These are phyloP conservation scores for Orussus abietinus DNA, from an alignment of 1,140 invertebrate species.

Conservation along the genomic window DNA sequence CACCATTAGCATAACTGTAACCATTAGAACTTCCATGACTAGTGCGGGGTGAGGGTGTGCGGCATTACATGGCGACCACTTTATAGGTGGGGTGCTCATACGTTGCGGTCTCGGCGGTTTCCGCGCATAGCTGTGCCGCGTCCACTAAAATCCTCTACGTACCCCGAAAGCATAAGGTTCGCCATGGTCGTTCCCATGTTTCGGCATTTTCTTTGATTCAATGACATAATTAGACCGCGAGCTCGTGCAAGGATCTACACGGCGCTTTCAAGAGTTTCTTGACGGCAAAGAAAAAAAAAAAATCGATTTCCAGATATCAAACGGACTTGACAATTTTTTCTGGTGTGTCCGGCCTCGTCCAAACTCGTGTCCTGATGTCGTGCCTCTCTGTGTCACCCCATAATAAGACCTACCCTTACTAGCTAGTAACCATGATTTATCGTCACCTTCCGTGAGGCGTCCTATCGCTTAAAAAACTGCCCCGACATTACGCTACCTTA, in stretches of 20 bases:
- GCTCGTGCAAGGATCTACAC: too few relatives aligned
- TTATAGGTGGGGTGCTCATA: constrained; percentile 21
- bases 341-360: too few relatives aligned
- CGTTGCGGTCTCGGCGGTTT: constrained; percentile 20
- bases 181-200: background rate
- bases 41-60: constrained; percentile 12
- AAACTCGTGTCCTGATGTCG: constrained; percentile 14
- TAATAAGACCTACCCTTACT: constrained; percentile 20
- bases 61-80: constrained; percentile 17
- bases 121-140: constrained; percentile 15
- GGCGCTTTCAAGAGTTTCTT: too few relatives aligned
- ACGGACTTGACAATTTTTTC: background rate
- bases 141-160: constrained; percentile 25
- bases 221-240: too few relatives aligned
- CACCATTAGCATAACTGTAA: constrained; percentile 20
- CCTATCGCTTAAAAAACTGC: constrained; percentile 19
- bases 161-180: too few relatives aligned
- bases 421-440: constrained; percentile 25
- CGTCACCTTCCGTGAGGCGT: constrained; percentile 21
- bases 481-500: too few relatives aligned
- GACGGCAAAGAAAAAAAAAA: too few relatives aligned
- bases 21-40: constrained; percentile 15
- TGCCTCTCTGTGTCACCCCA: constrained; percentile 27
- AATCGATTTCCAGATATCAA: too few relatives aligned
- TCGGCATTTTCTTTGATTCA: too few relatives aligned